Conservation (phyloP, 2,888 invertebrate genomes). For the Sinopyrophorus schimmeli region DNA sequence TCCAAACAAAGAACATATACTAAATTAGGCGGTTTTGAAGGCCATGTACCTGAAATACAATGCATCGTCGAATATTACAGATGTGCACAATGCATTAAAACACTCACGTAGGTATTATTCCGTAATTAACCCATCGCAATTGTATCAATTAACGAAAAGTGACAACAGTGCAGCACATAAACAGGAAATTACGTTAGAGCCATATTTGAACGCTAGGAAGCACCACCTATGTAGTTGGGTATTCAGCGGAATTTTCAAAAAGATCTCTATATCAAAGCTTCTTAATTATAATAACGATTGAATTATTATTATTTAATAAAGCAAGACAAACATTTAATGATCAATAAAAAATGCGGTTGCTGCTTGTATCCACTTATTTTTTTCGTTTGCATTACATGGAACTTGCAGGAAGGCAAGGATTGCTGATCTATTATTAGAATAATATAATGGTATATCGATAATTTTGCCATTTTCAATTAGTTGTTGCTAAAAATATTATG, state of each 20-base stretch:
- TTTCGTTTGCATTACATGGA: constrained; percentile 48
- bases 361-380: constrained; percentile 64
- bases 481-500: constrained; percentile 49
- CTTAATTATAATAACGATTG: no score
- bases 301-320: no score
- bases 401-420: constrained; percentile 47
- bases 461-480: constrained; percentile 41
- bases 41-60: constrained; percentile 9
- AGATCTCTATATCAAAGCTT: no score
- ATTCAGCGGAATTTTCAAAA: no score
- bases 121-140: constrained; percentile 16
- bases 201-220: constrained; percentile 15
- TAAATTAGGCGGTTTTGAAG: neutral
- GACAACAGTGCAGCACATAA: constrained; percentile 54
- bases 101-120: constrained; percentile 26
- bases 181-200: constrained; percentile 19
- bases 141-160: constrained; percentile 49
- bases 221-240: no score
- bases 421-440: constrained; percentile 45
- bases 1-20: constrained; percentile 12
- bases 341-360: constrained; percentile 66
- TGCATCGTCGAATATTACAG: neutral
- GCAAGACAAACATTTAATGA: no score
- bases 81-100: constrained; percentile 5
- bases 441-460: constrained; percentile 49